These are phyloP conservation scores for Leptogaster cylindrica DNA, from an alignment of 2,888 invertebrate genomes.

Conservation along the genomic window DNA sequence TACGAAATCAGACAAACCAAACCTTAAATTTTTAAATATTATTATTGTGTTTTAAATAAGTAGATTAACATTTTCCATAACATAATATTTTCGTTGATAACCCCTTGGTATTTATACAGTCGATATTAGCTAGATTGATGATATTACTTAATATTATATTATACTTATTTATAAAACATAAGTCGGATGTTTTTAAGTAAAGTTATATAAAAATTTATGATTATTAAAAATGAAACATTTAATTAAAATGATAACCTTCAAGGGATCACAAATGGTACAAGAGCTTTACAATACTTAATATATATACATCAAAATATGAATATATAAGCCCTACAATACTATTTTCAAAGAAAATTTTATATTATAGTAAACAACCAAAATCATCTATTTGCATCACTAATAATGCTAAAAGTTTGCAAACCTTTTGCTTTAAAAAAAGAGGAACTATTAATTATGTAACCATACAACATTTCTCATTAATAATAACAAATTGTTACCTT, in stretches of 20 bases:
- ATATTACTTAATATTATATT: too few species aligned
- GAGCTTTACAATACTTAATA: constrained; percentile 51
- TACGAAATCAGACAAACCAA: too few species aligned
- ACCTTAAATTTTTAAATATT: not conserved
- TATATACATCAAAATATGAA: constrained; percentile 44
- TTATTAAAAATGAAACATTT: constrained; percentile 48
- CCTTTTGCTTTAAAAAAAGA: too few species aligned
- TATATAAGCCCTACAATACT: constrained; percentile 26
- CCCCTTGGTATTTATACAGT: not conserved
- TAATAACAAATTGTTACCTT: too few species aligned
- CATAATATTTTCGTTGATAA: constrained; percentile 2
- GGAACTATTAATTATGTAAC: too few species aligned
- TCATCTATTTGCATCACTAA: not conserved
- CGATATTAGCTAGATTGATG: not conserved
- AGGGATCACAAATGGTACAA: constrained; percentile 53
- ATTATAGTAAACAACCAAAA: constrained; percentile 16
- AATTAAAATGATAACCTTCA: constrained; percentile 52
- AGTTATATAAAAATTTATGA: constrained; percentile 33
- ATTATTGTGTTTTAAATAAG: not conserved
- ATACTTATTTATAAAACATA: too few species aligned
- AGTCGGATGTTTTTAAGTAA: constrained; percentile 15
- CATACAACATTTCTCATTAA: too few species aligned
- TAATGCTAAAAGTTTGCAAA: not conserved
- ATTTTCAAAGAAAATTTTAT: constrained; percentile 3
- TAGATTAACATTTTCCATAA: not conserved